A percentile compares a stretch with the other conserved stretches of the same genome.
Conservation (phyloP, 1,140 invertebrate genomes). For the Heliconius nattereri region DNA sequence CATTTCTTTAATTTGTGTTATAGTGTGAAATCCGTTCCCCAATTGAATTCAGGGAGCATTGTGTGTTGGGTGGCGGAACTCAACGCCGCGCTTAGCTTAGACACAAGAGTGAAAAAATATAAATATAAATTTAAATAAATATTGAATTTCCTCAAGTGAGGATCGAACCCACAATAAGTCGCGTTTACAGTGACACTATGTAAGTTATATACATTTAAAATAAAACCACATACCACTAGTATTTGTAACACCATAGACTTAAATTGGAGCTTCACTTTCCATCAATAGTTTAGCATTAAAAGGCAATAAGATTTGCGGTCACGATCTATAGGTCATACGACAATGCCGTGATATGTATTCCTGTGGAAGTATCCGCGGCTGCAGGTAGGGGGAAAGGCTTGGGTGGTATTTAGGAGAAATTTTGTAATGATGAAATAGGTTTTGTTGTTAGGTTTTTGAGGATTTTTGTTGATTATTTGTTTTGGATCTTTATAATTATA, state of each 20-base stretch:
- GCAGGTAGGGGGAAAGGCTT: background rate
- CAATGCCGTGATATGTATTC: slow-evolving; percentile 22
- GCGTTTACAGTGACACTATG: too few species aligned
- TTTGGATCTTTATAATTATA: background rate
- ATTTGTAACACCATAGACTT: background rate
- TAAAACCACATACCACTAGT: background rate
- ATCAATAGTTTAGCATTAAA: slow-evolving; percentile 22
- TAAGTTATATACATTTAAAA: background rate
- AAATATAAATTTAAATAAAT: too few species aligned
- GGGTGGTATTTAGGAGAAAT: slow-evolving; percentile 9
- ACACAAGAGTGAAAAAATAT: too few species aligned
- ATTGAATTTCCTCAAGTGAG: too few species aligned
- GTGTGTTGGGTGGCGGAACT: too few species aligned
- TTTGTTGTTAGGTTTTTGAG: background rate
- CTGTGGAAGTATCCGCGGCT: background rate
- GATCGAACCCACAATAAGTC: too few species aligned
- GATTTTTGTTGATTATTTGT: background rate
- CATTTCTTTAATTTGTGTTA: too few species aligned
- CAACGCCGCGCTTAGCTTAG: too few species aligned
- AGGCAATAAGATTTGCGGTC: slow-evolving; percentile 22
- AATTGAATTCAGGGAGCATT: too few species aligned
- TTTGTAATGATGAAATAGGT: background rate
- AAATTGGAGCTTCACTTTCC: slow-evolving; percentile 18
- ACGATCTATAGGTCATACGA: slow-evolving; percentile 21
- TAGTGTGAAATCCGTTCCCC: too few species aligned